Evolutionary conservation across 2,113 vertebrate species (phyloP), one percentile per base, ranked within the genome.

Genomic region (Dasypus novemcinctus): DNA sequence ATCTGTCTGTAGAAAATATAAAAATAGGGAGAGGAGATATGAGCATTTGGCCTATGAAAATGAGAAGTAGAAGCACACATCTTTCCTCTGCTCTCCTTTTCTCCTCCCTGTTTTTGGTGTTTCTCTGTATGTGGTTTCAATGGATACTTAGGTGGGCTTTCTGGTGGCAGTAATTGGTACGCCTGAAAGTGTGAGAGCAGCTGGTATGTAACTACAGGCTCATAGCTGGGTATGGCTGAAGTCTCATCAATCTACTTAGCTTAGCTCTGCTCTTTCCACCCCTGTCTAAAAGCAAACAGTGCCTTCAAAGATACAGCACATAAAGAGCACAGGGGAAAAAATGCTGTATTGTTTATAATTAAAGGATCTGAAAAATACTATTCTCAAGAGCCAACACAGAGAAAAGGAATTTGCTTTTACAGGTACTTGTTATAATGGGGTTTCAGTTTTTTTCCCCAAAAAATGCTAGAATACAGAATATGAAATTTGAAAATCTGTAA

Each of bases 401-500:
- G 31, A 80, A 74, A 68, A 85, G 41, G 88, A 93, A 82, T 94
- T 36, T 54, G 66, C 36, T 71, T 93, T 94, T 68, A 78, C 0
- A 94, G 7, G 15, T 61, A 88, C 52, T 87, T 91, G 61, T 66
- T 87, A n/a, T 88, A 63, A 54, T 29, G 68, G 57, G 25, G 52
- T 79, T 82, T 94, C 18, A 54, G 36, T 13, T 72, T 41, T 80
- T 54, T 83, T 79, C 81, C 86, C 20, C 61, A 38, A 38, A 72
- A 87, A 93, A 94, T 10, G 11, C 33, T 95, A 81, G 25, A 72
- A 36, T 69, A 96, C 96, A 78, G 79, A 52, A 41, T 61, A 94
- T 61, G 82, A 94, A 52, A 83, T 82, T 83, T 96, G 21, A 95
- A 93, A 89, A 4, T 89, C 61, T 82, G n/a, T 38, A 87, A 79